Conservation (phyloP, 2,888 invertebrate species). For the Trissonchulus sp. region DNA sequence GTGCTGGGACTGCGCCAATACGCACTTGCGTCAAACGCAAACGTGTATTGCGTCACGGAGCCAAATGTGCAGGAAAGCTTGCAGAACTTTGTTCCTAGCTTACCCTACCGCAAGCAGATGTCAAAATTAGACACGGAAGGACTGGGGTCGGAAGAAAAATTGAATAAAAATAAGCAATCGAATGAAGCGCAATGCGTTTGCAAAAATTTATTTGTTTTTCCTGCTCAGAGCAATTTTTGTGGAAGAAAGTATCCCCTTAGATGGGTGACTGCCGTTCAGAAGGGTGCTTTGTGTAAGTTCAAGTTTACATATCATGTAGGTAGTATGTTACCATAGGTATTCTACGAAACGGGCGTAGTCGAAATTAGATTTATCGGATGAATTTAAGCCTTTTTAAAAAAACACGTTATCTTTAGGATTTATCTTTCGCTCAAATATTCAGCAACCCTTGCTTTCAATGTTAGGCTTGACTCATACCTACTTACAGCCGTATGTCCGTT, state of each 20-base stretch:
- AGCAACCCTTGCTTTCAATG: too few relatives aligned
- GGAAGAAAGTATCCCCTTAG: constrained; percentile 78
- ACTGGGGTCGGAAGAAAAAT: not conserved
- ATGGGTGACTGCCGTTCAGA: constrained; percentile 64
- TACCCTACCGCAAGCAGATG: not conserved
- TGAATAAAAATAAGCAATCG: not conserved
- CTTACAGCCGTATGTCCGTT: too few relatives aligned
- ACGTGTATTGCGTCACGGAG: constrained; percentile 15
- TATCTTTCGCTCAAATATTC: too few relatives aligned
- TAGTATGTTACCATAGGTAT: too few relatives aligned
- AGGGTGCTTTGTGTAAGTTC: constrained; percentile 57
- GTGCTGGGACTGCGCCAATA: constrained; percentile 82
- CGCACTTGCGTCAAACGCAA: constrained; percentile 53
- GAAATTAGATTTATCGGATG: too few relatives aligned
- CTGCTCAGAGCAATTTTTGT: constrained; percentile 90
- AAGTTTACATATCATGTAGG: too few relatives aligned
- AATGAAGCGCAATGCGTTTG: constrained; percentile 8
- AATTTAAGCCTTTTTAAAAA: too few relatives aligned
- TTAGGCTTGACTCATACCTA: too few relatives aligned
- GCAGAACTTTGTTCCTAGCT: not conserved
- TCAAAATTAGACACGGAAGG: not conserved
- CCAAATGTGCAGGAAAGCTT: not conserved
- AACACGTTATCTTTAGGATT: too few relatives aligned
- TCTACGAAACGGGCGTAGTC: too few relatives aligned
- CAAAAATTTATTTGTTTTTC: constrained; percentile 66